phyloP scores from a whole-genome alignment of 2,113 vertebrate species.

The Poeciliopsis occidentalis region DNA sequence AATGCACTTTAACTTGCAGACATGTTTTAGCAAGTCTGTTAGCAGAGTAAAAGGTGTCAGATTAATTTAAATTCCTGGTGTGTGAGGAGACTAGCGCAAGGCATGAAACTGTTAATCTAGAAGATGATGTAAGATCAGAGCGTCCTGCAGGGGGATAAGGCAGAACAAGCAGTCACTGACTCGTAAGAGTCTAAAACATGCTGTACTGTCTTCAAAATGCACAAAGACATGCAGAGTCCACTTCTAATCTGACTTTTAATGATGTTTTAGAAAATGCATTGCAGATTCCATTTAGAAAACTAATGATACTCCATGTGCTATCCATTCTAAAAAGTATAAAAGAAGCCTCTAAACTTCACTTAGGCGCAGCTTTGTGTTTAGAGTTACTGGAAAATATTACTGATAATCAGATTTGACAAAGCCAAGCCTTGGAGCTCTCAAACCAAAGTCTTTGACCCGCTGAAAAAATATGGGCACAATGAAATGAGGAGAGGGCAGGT shows the following conservation, averaged over 20 bases:
- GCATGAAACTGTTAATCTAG: neutral
- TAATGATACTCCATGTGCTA: neutral
- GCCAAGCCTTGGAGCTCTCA: too few relatives aligned
- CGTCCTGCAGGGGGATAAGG: too few relatives aligned
- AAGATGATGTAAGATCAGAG: neutral
- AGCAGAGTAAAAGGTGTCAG: neutral
- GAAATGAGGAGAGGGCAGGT: constrained; percentile 16
- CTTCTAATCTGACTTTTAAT: neutral
- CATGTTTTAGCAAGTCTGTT: neutral
- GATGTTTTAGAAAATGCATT: neutral
- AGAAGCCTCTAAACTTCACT: neutral
- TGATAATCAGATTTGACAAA: neutral
- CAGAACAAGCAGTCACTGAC: neutral
- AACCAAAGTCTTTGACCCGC: neutral
- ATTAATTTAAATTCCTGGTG: neutral
- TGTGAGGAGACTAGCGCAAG: neutral
- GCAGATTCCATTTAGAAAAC: neutral
- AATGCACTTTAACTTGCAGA: neutral
- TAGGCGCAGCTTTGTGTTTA: neutral
- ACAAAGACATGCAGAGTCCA: neutral
- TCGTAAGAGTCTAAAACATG: neutral
- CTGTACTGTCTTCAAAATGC: neutral
- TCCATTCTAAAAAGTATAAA: neutral
- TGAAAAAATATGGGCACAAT: constrained; percentile 19
- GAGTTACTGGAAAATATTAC: neutral